Evolutionary conservation across 2,888 invertebrate genomes (phyloP).

Genomic region (Idaea biselata): DNA sequence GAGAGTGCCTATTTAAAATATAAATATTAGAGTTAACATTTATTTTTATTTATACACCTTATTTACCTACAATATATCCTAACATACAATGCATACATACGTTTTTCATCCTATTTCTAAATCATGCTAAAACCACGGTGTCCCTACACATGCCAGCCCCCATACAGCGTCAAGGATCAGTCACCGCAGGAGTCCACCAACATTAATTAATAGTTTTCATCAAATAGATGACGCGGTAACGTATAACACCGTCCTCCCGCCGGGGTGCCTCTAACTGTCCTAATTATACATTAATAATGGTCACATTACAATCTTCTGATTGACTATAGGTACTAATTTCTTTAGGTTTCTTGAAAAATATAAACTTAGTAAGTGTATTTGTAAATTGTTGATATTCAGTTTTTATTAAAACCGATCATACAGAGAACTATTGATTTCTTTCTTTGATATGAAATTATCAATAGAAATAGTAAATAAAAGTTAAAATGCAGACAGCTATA

Average conservation of each 20-base stretch:
- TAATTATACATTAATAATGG: slow-evolving; percentile 40
- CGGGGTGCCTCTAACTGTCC: slow-evolving; percentile 49
- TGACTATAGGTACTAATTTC: background rate
- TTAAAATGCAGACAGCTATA: too few relatives aligned
- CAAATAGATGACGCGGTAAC: slow-evolving; percentile 41
- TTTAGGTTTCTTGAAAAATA: background rate
- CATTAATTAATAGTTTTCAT: slow-evolving; percentile 61
- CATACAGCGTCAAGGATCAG: slow-evolving; percentile 52
- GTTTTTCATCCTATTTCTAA: slow-evolving; percentile 4
- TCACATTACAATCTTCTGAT: slow-evolving; percentile 16
- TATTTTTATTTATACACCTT: too few relatives aligned
- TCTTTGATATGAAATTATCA: too few relatives aligned
- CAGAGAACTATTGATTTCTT: too few relatives aligned
- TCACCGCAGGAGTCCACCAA: slow-evolving; percentile 51
- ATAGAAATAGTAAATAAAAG: too few relatives aligned
- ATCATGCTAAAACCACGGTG: slow-evolving; percentile 28
- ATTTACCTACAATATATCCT: too few relatives aligned
- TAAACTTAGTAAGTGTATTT: too few relatives aligned
- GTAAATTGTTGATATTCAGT: too few relatives aligned
- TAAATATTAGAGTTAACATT: too few relatives aligned
- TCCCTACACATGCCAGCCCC: slow-evolving; percentile 39
- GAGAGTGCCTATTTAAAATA: too few relatives aligned
- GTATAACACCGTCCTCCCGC: slow-evolving; percentile 49
- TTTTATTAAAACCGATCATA: too few relatives aligned
- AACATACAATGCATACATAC: too few relatives aligned